A percentile compares a stretch with the other conserved stretches of the same genome.
phyloP scores from a whole-genome alignment of 2,888 invertebrate species.

The Nomada lathburiana region DNA sequence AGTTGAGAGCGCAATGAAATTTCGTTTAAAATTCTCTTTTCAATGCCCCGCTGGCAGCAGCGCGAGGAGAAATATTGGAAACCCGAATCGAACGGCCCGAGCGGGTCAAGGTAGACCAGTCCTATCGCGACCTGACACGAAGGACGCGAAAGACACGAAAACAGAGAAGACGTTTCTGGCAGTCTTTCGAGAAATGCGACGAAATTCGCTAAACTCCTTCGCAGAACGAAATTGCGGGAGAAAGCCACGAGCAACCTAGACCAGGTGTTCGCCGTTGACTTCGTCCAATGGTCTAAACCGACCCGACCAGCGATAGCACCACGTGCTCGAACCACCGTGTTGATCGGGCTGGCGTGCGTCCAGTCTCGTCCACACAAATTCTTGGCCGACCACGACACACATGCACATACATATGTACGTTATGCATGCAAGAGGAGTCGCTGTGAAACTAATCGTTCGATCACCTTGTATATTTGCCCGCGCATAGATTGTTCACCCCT shows the following conservation, averaged over 20 bases:
- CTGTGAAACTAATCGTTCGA: background rate
- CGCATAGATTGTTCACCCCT: background rate
- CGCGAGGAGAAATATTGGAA: no score
- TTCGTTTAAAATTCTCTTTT: no score
- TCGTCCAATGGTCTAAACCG: background rate
- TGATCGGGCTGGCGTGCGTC: conserved; percentile 62
- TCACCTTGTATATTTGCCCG: background rate
- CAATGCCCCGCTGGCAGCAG: no score
- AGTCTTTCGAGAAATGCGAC: no score
- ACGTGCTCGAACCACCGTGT: conserved; percentile 54
- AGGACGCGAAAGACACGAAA: no score
- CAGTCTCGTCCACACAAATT: conserved; percentile 46
- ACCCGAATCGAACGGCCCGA: no score
- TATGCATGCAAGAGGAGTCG: conserved; percentile 32
- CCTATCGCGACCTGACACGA: no score
- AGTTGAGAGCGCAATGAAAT: no score
- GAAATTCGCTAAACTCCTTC: no score
- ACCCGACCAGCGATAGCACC: conserved; percentile 11
- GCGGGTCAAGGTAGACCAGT: no score
- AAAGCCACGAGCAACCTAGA: background rate
- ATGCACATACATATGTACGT: background rate
- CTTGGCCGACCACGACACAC: background rate
- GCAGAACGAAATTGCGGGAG: no score
- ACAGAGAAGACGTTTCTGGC: no score
- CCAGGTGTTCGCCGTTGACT: background rate